Percentiles rank a stretch among this genome's conserved stretches.
Conservation (phyloP, 2,797 vertebrate genomes). For the Iguana delicatissima region DNA sequence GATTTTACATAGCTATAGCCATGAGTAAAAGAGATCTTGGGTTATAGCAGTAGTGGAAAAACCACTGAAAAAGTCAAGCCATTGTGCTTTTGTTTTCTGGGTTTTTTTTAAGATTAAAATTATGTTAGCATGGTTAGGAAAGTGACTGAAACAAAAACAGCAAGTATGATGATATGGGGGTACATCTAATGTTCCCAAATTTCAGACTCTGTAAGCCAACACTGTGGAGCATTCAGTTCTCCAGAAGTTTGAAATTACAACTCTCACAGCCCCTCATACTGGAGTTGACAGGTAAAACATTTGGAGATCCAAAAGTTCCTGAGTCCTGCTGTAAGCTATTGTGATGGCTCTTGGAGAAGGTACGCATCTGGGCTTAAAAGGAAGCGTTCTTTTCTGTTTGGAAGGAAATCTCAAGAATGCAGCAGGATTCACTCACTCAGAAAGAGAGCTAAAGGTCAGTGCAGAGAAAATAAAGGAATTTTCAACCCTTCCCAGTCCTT, state of each 20-base stretch:
- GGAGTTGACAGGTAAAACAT: no score
- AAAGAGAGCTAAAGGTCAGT: neutral
- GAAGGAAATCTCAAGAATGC: neutral
- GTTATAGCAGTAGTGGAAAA: neutral
- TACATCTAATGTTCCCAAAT: neutral
- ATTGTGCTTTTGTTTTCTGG: neutral
- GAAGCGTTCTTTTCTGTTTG: no score
- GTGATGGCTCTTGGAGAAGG: neutral
- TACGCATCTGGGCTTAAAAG: no score
- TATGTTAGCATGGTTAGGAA: neutral
- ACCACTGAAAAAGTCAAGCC: neutral
- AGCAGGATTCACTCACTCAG: neutral
- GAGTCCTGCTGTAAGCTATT: neutral
- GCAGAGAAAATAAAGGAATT: neutral
- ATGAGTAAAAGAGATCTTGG: conserved; percentile 1
- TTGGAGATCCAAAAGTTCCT: no score
- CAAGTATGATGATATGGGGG: neutral
- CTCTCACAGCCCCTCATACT: no score
- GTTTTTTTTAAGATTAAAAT: neutral
- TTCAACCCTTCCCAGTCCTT: neutral
- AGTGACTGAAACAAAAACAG: neutral
- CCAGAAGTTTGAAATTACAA: neutral
- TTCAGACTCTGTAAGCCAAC: neutral
- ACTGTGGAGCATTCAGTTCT: neutral
- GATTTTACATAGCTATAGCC: neutral